Evolutionary conservation across 2,113 vertebrate species (phyloP), one percentile per base, ranked within the genome.

Genomic region (Catharus bicknelli): DNA sequence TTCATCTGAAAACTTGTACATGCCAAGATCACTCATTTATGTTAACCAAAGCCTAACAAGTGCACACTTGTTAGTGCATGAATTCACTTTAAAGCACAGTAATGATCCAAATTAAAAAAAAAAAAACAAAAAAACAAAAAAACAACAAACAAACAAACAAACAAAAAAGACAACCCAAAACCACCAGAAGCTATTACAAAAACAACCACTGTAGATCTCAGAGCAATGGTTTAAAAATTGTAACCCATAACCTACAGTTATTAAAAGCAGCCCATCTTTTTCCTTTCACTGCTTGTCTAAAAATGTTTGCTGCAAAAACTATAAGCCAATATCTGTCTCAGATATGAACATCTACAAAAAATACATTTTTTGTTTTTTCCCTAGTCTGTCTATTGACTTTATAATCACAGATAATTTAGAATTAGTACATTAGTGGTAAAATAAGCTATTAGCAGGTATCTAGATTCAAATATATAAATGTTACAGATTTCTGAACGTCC

Each of bases 351-450:
- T 17, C 43, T 36, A 38, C 7, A 82, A 57, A 36, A n/a, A 32
- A 22, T 0, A 2, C 0, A 5, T 22, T 19, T 14, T 48, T 20
- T 3, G 3, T 0, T 16, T 25, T 63, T 32, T 45, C 11, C 22
- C 16, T 40, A 45, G 3, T 78, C 16, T 40, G 3, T 17, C 16
- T 55, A 4, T 45, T 63, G 18, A 82, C 17, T 66, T 89, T 51
- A 42, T 42, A 78, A 23, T 5, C 15, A 40, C 29, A 48, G 11
- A 54, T 50, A 2, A 67, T 55, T 50, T 73, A 53, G 13, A 64
- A 59, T 30, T 47, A 47, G 5, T 27, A 22, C 8, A 26, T 50
- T 20, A 73, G 11, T 2, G 4, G 13, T 16, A 50, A 82, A 81
- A 77, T 38, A 45, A 12, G 3, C 11, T 64, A 40, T 5, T 21